Evolutionary conservation across 2,888 invertebrate species (phyloP), one percentile per base, ranked within the genome.

Genomic region (Drosophila colorata): DNA sequence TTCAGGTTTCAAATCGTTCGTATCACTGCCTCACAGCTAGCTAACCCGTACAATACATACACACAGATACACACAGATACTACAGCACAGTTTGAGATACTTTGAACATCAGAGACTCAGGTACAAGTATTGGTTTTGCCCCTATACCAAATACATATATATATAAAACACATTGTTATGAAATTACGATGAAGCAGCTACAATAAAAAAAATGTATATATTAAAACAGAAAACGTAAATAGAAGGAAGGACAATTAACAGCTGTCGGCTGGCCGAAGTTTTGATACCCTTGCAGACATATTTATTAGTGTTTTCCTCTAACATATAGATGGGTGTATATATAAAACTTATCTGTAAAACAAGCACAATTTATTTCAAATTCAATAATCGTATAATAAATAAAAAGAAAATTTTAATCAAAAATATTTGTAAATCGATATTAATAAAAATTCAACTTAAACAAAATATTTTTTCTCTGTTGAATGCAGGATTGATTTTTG

Each of bases 51-150:
- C 59, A 59, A 38, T 23, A 59, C 44, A 44, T 20, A 43, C 43
- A 43, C 23, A 43, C 37, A 33, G 7, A 18, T 38, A 25, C 25
- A 58, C 47, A 56, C 14, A 49, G 58, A 61, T 44, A 52, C 52
- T 52, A 52, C 37, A 28, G 68, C 48, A 73, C 68, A 59, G 31
- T 28, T 69, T 37, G 55, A 67, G 74, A 67, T 76, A 73, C 68
- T 69, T 88, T 78, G 70, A 80, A 78, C 66, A 69, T 88, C 70
- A 74, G 87, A 57, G 74, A 85, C 86, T 89, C 89, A 85, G 85
- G 89, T 85, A 85, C 85, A 79, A 69, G 41, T 74, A 66, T 57
- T 73, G 60, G 33, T 37, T 38, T 72, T 43, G 49, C 44, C 68
- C 31, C 56, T 52, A 37, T 35, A 31, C 40, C 31, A 41, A 53